Percentiles rank a stretch among this genome's conserved stretches.
These are phyloP conservation scores for Drosophila dives DNA, from an alignment of 2,888 invertebrate species.

Conservation along the genomic window DNA sequence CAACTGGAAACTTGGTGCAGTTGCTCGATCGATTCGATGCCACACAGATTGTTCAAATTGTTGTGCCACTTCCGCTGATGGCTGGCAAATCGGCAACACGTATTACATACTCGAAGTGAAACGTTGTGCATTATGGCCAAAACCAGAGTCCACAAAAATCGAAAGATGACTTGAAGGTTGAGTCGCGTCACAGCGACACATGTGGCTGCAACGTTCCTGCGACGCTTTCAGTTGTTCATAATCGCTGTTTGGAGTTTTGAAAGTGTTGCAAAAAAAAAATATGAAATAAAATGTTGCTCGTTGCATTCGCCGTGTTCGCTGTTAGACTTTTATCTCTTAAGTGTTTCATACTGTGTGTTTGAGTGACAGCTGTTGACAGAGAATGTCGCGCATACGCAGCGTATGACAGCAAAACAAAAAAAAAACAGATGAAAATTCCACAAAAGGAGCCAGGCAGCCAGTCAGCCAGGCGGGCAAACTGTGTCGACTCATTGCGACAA, in stretches of 20 bases:
- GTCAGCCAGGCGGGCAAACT: slow-evolving; percentile 12
- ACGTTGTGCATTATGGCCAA: neutral
- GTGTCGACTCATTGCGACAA: slow-evolving; percentile 55
- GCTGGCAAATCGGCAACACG: neutral
- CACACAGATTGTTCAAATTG: neutral
- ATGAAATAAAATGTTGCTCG: neutral
- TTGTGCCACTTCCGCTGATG: neutral
- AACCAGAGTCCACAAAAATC: neutral
- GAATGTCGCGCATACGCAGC: slow-evolving; percentile 59
- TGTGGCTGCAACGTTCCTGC: neutral
- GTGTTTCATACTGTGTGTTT: slow-evolving; percentile 28
- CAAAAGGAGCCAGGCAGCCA: slow-evolving; percentile 5
- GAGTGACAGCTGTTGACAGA: slow-evolving; percentile 49
- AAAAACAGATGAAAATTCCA: slow-evolving; percentile 52
- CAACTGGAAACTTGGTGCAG: neutral
- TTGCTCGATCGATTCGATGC: neutral
- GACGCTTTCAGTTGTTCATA: neutral
- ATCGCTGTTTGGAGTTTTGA: neutral
- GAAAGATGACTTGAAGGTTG: neutral
- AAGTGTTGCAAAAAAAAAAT: neutral
- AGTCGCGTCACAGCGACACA: neutral
- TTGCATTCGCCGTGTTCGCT: neutral
- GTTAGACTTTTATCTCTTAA: slow-evolving; percentile 9
- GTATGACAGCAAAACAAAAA: slow-evolving; percentile 31
- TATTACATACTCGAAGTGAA: neutral